Percentiles rank a stretch among this genome's conserved stretches.
Conservation (phyloP, 2,797 vertebrate species). For the Macropus fuliginosus region DNA sequence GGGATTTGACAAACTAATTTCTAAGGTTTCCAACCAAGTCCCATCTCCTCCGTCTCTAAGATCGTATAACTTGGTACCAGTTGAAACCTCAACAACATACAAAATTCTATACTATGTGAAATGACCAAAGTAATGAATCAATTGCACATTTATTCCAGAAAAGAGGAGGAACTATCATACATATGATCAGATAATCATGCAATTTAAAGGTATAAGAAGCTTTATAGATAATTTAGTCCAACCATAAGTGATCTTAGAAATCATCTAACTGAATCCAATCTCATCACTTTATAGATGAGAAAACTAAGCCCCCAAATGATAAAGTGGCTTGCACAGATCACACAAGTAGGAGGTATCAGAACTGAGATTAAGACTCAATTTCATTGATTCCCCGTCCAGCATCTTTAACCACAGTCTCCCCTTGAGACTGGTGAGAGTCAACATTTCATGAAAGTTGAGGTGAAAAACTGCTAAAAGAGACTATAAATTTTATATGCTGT, state of each 20-base stretch:
- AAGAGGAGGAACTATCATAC: not conserved
- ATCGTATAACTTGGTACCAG: not conserved
- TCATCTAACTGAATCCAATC: not conserved
- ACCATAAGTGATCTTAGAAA: not conserved
- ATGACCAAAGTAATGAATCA: not conserved
- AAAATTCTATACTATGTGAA: not conserved
- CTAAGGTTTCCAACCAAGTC: not conserved
- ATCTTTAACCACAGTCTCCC: not conserved
- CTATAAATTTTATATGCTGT: not conserved
- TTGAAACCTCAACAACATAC: not conserved
- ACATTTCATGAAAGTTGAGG: not conserved
- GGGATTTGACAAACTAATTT: not conserved
- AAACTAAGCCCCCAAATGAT: not conserved
- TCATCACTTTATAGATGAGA: not conserved
- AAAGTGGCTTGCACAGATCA: not conserved
- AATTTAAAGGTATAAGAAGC: not conserved
- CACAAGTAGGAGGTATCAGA: not conserved
- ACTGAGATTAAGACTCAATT: not conserved
- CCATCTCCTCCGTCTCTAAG: not conserved
- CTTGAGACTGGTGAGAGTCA: accelerated
- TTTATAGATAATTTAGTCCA: not conserved
- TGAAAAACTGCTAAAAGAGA: not conserved
- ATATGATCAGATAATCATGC: not conserved
- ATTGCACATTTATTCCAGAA: not conserved
- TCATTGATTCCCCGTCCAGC: not conserved